These are phyloP conservation scores for Polymixis flavicincta DNA, from an alignment of 2,888 invertebrate species.

Conservation along the genomic window DNA sequence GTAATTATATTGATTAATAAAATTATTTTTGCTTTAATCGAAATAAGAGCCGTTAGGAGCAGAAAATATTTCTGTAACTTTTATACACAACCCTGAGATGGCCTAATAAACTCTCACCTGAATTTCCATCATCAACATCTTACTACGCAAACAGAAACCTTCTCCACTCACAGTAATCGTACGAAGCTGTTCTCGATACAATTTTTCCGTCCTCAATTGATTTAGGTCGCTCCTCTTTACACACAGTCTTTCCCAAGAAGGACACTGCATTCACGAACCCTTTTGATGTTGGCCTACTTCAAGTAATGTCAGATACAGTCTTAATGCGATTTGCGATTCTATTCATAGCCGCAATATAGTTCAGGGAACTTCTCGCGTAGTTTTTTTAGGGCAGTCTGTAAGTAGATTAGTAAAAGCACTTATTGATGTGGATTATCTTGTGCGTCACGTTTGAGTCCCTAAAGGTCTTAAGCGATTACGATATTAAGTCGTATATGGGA, in stretches of 20 bases:
- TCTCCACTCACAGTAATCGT: conserved; percentile 23
- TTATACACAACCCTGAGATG: not conserved
- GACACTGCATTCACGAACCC: conserved; percentile 56
- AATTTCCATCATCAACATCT: not conserved
- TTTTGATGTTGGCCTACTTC: conserved; percentile 62
- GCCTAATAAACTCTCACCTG: not conserved
- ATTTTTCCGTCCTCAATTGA: conserved; percentile 55
- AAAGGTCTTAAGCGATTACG: conserved; percentile 8
- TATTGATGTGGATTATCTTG: conserved; percentile 25
- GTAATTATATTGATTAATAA: too few relatives aligned
- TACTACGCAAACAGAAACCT: conserved; percentile 13
- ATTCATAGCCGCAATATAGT: conserved; percentile 6
- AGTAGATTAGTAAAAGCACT: conserved; percentile 39
- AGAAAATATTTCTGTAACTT: not conserved
- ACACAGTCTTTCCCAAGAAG: conserved; percentile 54
- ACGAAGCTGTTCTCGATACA: conserved; percentile 48
- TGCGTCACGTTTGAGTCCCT: conserved; percentile 35
- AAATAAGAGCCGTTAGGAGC: not conserved
- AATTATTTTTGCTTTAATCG: not conserved
- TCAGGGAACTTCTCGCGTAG: conserved; percentile 12
- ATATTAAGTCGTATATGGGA: not conserved
- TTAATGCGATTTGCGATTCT: conserved; percentile 53
- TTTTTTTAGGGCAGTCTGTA: conserved; percentile 36
- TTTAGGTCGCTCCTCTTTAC: conserved; percentile 60
- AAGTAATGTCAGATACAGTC: conserved; percentile 50